Base-by-base conservation (phyloP, 2,888 invertebrate species). In the Apamea sordens region DNA sequence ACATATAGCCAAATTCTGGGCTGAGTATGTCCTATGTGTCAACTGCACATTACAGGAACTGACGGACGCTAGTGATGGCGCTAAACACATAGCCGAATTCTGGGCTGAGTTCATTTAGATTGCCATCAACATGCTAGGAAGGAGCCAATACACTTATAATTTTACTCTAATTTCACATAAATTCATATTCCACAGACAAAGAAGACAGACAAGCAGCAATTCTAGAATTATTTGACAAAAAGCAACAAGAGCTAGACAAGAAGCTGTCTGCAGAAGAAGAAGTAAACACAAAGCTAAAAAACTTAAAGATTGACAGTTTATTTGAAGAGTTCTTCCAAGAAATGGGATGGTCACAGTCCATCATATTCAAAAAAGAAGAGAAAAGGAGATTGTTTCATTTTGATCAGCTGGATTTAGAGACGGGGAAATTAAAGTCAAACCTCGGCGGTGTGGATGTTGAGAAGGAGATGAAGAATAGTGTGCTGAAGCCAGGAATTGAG, bases 401-500 rank as follows among this genome's bases (percentile, higher is more conserved):
- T 88, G 94, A 95, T 3, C 95, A 96, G 87, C 86, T 95, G 59
- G 94, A 95, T 77, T 67, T 91, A 76, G 95, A 96, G 59, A 95
- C 95, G 2, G 96, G 97, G 18, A 95, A 95, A 83, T 89, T 97
- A 5, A 94, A 96, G 76, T 95, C 97, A 0, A 93, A 94, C 13
- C 89, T 96, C 10, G 95, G 97, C 6, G 90, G 91, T 7, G 94
- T 96, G 5, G 95, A 97, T 89, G 93, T 97, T 64, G 97, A 97
- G 8, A 96, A 98, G 85, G 94, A 98, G 81, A 95, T 98, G 94
- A 93, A 97, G 88, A 98, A 97, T 83, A 97, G 98, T 67, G 96
- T 97, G 3, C 92, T 98, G 79, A 97, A 97, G 72, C 97, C 98
- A 1, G 98, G 98, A 1, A 97, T 98, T 89, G 98, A 98, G 89